These are phyloP conservation scores for Agrilus cyanescens DNA, from an alignment of 2,888 invertebrate species.

Conservation along the genomic window DNA sequence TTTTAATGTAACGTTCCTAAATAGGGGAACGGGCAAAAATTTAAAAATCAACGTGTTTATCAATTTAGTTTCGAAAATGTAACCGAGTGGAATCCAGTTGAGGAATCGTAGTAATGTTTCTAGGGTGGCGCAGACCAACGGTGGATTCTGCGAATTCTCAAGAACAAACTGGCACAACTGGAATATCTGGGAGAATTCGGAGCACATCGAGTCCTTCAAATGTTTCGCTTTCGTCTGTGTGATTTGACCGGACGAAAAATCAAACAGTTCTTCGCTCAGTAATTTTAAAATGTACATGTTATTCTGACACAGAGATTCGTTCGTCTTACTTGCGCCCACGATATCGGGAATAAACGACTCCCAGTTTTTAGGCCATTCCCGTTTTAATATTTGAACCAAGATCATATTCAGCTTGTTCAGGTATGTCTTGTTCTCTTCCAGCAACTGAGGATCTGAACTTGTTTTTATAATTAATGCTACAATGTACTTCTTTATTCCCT, in stretches of 20 bases:
- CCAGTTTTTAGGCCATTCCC: slow-evolving; percentile 99
- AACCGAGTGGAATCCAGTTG: slow-evolving; percentile 99
- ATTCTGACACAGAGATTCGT: slow-evolving; percentile 97
- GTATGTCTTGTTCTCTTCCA: slow-evolving; percentile 92
- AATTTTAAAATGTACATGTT: slow-evolving; percentile 98
- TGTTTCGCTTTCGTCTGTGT: slow-evolving; percentile 99
- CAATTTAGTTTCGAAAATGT: slow-evolving; percentile 97
- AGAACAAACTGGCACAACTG: slow-evolving; percentile 95
- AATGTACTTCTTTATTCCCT: slow-evolving; percentile 99
- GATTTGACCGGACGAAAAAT: slow-evolving; percentile 95
- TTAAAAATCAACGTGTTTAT: slow-evolving; percentile 89
- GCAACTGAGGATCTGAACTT: slow-evolving; percentile 77
- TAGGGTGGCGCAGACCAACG: slow-evolving; percentile 88
- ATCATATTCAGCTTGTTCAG: slow-evolving; percentile 98
- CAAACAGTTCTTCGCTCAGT: slow-evolving; percentile 97
- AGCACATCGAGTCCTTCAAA: slow-evolving; percentile 98
- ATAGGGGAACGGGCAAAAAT: slow-evolving; percentile 95
- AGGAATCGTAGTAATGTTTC: slow-evolving; percentile 93
- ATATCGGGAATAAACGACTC: slow-evolving; percentile 98
- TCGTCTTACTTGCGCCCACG: slow-evolving; percentile 97
- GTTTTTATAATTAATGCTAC: slow-evolving; percentile 97
- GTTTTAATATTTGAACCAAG: slow-evolving; percentile 94
- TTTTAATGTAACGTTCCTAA: slow-evolving; percentile 94
- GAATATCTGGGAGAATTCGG: slow-evolving; percentile 97
- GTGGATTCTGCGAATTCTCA: slow-evolving; percentile 95